These are phyloP conservation scores for Lanius collurio DNA, from an alignment of 2,113 vertebrate species.

Conservation along the genomic window DNA sequence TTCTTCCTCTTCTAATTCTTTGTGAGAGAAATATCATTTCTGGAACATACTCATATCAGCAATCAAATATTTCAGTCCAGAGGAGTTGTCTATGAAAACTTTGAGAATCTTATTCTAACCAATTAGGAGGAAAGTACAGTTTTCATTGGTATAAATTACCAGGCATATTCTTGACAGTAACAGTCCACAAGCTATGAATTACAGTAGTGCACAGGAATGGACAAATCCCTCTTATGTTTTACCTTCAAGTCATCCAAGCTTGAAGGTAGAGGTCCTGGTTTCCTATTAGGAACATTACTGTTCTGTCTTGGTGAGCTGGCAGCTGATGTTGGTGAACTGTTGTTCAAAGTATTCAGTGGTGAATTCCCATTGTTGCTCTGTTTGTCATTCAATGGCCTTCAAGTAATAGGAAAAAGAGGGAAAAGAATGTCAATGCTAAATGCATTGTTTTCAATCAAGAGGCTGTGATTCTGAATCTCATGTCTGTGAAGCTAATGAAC, in stretches of 20 bases:
- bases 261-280: conserved; percentile 87
- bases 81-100: neutral
- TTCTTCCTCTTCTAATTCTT: neutral
- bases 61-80: neutral
- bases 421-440: neutral
- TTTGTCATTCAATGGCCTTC: conserved; percentile 86
- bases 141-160: neutral
- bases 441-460: neutral
- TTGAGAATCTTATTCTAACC: neutral
- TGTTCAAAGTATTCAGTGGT: conserved; percentile 59
- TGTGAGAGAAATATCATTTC: neutral
- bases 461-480: neutral
- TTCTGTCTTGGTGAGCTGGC: conserved; percentile 74
- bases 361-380: conserved; percentile 72
- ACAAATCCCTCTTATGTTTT: neutral
- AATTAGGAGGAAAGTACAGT: neutral
- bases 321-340: conserved; percentile 71
- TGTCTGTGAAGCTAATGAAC: neutral
- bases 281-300: conserved; percentile 76
- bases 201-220: neutral
- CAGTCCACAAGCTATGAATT: neutral
- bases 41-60: neutral
- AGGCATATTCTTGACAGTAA: neutral
- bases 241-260: conserved; percentile 98
- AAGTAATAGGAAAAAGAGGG: neutral